Evolutionary conservation across 64 coral and sea anemone species (phyloP), one percentile per base, ranked within the genome.

Genomic region (Porites lutea): DNA sequence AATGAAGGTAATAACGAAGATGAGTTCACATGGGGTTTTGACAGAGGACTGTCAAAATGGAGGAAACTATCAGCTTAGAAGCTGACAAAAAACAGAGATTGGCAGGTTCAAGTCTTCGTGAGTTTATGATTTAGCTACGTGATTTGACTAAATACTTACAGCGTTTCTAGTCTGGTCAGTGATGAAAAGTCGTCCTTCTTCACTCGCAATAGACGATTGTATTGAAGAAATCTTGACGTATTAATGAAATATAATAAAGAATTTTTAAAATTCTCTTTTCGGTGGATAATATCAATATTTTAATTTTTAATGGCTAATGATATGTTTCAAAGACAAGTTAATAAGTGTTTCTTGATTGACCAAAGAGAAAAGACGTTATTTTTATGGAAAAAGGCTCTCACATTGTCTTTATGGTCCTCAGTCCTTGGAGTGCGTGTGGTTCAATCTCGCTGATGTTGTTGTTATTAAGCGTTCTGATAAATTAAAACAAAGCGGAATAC

Each of bases 361-460:
- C 27, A 48, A 16, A 3, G 14, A 14, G 1, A 13, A 48, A 15
- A 48, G 46, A 2, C 13, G 13, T 12, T 2, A 9, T 48, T 13
- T 4, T 12, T 49, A 0, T 13, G 15, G 2, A 13, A 3, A 46
- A 4, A 5, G 2, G 45, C 0, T 13, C 43, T 48, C 45, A 74
- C 72, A 74, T 50, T 48, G 72, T 74, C 18, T 74, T 4, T 46
- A 48, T 74, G 43, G 9, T 50, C 13, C 48, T 74, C 18, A 74
- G 48, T 74, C 72, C 72, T 1, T 74, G 43, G 1, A 74, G 18
- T 49, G 72, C 72, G 43, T 13, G 43, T 74, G 72, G 72, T 13
- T 74, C 72, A 5, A 74, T 74, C 72, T 48, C 72, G 13, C 37
- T 48, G 12, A 74, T 74, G 72, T 74, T 74, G 44, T 74, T 74